Evolutionary conservation across 1,140 invertebrate species (phyloP).

Genomic region (Zaprionus capensis): DNA sequence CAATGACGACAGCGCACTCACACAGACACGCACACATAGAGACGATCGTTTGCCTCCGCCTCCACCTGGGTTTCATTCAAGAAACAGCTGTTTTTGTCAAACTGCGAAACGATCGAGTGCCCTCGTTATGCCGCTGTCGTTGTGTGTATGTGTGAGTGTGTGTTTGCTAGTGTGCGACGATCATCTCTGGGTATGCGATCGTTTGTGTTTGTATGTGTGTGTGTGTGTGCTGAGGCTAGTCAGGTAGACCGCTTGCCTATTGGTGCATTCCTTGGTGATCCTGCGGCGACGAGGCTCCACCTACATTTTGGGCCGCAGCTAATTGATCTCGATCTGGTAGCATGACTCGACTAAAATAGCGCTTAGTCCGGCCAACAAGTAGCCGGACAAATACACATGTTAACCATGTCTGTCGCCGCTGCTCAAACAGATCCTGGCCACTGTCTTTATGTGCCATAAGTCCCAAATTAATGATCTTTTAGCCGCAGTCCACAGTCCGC

Average conservation of each 20-base stretch:
- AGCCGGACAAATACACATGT: slow-evolving; percentile 49
- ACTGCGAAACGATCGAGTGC: slow-evolving; percentile 78
- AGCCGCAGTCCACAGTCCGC: slow-evolving; percentile 24
- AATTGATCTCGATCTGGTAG: slow-evolving; percentile 45
- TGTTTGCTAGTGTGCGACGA: slow-evolving; percentile 19
- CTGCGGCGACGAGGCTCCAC: slow-evolving; percentile 58
- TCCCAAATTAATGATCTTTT: slow-evolving; percentile 75
- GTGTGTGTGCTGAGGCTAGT: slow-evolving; percentile 23
- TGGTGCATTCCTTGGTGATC: slow-evolving; percentile 52
- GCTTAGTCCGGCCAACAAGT: slow-evolving; percentile 34
- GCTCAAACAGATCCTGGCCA: slow-evolving; percentile 55
- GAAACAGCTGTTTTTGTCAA: slow-evolving; percentile 78
- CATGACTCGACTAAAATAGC: slow-evolving; percentile 57
- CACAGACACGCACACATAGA: slow-evolving; percentile 11
- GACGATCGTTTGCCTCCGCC: slow-evolving; percentile 27
- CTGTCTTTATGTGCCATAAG: slow-evolving; percentile 72
- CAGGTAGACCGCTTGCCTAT: slow-evolving; percentile 71
- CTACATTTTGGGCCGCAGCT: slow-evolving; percentile 48
- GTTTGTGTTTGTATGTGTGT: slow-evolving; percentile 8
- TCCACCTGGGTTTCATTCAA: slow-evolving; percentile 78
- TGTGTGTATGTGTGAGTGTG: slow-evolving; percentile 19
- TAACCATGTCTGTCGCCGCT: slow-evolving; percentile 55
- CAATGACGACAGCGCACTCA: not conserved
- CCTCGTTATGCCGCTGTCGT: slow-evolving; percentile 69
- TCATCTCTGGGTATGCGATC: slow-evolving; percentile 14